Conservation (phyloP, 2,113 vertebrate species). For the Psephotus haematonotus region DNA sequence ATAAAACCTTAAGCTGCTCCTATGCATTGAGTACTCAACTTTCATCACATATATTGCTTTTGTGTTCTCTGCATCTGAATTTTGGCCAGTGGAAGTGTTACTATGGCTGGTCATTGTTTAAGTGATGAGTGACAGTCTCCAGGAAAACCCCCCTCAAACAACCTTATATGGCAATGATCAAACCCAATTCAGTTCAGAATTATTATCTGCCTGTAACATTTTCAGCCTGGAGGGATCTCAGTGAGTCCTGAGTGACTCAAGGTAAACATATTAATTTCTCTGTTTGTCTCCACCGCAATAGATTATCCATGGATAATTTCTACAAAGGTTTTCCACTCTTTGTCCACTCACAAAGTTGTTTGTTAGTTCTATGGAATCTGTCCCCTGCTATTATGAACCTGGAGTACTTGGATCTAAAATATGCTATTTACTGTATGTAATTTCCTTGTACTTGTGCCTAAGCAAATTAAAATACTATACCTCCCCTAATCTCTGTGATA, state of each 20-base stretch:
- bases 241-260: not conserved
- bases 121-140: not conserved
- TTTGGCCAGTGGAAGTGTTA: not conserved
- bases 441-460: not conserved
- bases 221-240: not conserved
- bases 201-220: not conserved
- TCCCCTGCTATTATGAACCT: not conserved
- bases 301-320: not conserved
- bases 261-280: slow-evolving; percentile 9
- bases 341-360: not conserved
- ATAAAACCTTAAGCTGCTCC: not conserved
- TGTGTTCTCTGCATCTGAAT: not conserved
- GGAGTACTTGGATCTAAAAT: not conserved
- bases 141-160: not conserved
- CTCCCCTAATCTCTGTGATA: not conserved
- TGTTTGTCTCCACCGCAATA: not conserved
- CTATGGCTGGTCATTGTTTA: not conserved
- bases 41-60: not conserved
- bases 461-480: not conserved
- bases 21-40: fast-evolving
- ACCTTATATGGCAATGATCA: not conserved
- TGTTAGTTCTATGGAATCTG: not conserved
- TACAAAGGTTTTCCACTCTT: not conserved
- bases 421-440: not conserved
- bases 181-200: not conserved